Evolutionary conservation across 2,888 invertebrate species (phyloP), one percentile per base, ranked within the genome.

Genomic region (Pheosia tremula): DNA sequence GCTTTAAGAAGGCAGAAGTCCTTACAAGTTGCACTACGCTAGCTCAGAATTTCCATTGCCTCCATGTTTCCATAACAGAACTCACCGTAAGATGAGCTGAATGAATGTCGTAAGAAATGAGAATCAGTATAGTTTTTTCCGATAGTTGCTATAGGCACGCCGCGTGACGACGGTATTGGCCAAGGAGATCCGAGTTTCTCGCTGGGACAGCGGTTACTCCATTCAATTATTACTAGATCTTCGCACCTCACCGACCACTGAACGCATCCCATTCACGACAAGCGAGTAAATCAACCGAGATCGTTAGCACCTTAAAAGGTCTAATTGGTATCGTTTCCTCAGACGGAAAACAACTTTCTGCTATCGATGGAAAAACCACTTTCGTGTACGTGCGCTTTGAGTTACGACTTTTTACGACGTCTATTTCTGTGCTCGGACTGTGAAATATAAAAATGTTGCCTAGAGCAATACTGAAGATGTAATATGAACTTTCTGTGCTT

Each of bases 291-390:
- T 91, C 91, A 90, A 90, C 85, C 89, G 86, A 86, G 84, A 85
- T 87, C 81, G 67, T 75, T 76, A 75, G 65, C 78, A 71, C 89
- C 86, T 67, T 86, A 83, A 79, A 87, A 81, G 86, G 86, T 67
- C 69, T 83, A 87, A 90, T 82, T 82, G 81, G 76, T 77, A 78
- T 75, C 79, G 77, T 85, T 85, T 83, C 85, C 82, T 77, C 89
- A 87, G 85, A 85, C 89, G 84, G 89, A 92, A 90, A 90, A 88
- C 92, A 85, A 88, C 93, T 93, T 91, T 93, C 91, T 84, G 91
- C 82, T 80, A 68, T 77, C 76, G 80, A 80, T 80, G 80, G 88
- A 88, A 82, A 85, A 87, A 90, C 91, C 91, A 93, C 93, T 93
- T 91, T 93, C 92, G 88, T 85, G 80, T 84, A 85, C 81, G 75